Evolutionary conservation across 92 coral and sea anemone species (phyloP).

Genomic region (Ricordea florida): DNA sequence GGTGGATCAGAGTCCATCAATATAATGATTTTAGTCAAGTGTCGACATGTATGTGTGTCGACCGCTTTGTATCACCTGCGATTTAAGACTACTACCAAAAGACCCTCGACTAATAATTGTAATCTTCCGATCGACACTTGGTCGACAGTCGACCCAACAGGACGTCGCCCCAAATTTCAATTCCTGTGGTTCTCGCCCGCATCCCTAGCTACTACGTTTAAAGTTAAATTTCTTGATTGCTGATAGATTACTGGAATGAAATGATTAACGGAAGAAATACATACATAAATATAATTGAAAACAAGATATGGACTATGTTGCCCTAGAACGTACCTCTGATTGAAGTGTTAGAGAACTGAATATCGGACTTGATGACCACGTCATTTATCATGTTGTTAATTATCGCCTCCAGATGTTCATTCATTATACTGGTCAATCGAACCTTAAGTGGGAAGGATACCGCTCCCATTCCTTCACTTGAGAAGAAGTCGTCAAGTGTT

Average conservation of each 20-base stretch:
- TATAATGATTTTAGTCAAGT: no score
- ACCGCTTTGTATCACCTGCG: no score
- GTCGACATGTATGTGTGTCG: no score
- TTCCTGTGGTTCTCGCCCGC: no score
- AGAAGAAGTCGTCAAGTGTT: slow-evolving; percentile 62
- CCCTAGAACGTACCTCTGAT: slow-evolving; percentile 66
- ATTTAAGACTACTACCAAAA: no score
- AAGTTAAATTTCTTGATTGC: background rate
- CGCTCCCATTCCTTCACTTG: slow-evolving; percentile 72
- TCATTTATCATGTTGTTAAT: slow-evolving; percentile 63
- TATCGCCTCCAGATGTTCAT: slow-evolving; percentile 71
- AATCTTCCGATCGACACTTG: no score
- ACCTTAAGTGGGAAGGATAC: slow-evolving; percentile 69
- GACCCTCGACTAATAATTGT: no score
- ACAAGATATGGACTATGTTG: background rate
- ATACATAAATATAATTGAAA: background rate
- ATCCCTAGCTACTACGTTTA: no score
- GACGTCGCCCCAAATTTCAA: no score
- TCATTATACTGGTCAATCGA: slow-evolving; percentile 72
- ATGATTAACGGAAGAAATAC: no score
- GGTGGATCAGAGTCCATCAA: no score
- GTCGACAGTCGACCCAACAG: no score
- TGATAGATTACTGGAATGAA: background rate
- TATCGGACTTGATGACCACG: slow-evolving; percentile 52
- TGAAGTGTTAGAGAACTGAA: slow-evolving; percentile 68